Evolutionary conservation across 2,888 invertebrate species (phyloP).

Genomic region (Spilosoma lubricipeda): DNA sequence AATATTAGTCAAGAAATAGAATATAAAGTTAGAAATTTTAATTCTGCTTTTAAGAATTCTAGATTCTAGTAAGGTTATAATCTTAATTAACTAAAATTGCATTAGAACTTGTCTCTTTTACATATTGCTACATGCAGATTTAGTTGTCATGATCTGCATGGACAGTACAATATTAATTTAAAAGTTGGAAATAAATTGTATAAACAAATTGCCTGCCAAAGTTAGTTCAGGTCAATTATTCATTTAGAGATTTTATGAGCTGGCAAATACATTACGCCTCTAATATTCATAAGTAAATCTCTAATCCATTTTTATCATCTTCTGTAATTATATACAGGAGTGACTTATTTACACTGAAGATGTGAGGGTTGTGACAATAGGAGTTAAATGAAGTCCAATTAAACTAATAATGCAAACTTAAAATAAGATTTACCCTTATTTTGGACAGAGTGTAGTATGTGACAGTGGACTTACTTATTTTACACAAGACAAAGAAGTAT

Average conservation of each 20-base stretch:
- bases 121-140: not conserved
- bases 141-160: not conserved
- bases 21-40: not conserved
- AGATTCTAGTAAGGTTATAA: not conserved
- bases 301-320: not conserved
- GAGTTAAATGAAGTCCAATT: not conserved
- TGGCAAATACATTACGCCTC: not conserved
- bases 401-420: not conserved
- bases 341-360: not conserved
- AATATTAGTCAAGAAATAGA: not conserved
- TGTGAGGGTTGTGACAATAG: not conserved
- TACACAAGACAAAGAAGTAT: conserved; percentile 13
- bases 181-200: not conserved
- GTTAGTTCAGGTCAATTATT: not conserved
- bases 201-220: not conserved
- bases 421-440: not conserved
- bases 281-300: not conserved
- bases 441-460: not conserved
- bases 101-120: not conserved
- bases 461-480: not conserved
- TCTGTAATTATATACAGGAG: not conserved
- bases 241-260: not conserved
- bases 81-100: not conserved
- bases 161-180: not conserved
- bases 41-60: not conserved